Base-by-base conservation (phyloP, 2,797 vertebrate genomes). In the Rhynchotus rufescens region DNA sequence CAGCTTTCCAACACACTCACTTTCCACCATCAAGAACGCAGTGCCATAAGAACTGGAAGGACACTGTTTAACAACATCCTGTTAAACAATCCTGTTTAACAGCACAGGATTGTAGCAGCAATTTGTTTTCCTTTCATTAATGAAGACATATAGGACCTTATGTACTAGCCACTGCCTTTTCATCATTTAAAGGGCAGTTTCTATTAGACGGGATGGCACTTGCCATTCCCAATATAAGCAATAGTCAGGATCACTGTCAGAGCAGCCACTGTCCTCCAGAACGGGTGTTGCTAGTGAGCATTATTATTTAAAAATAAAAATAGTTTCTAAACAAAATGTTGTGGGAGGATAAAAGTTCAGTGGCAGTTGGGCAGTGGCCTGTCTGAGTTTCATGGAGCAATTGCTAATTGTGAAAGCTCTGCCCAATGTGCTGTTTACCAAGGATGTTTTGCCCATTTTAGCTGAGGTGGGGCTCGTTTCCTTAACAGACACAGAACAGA, bases 381-480 rank as follows among this genome's bases (percentile, higher is more conserved):
- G 86, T 49, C 32, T 10, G 80, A 42, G 68, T 71, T 95, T 92
- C 68, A 84, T 2, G 15, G 94, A 94, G 91, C 92, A 96, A 96
- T 94, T 93, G 91, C 93, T 96, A 94, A 97, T 93, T 96, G 93
- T 95, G 89, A 90, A 96, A 96, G 89, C 84, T 87, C 86, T 94
- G 94, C 96, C 95, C 93, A 88, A 21, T 59, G 67, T 94, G 93
- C 86, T 97, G 94, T 97, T 97, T 97, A 96, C 96, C 85, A 95
- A 95, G 92, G 93, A 95, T 96, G 96, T 96, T 96, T 96, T 95
- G 94, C 92, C 96, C 95, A 91, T 89, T 97, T 96, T 96, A 93
- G 90, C 88, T 89, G 92, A 97, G 97, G 97, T 97, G 97, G 97
- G 96, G 98, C 87, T 95, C 95, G 62, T 95, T 98, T 97, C 97